These are phyloP conservation scores for Megalops cyprinoides DNA, from an alignment of 2,797 vertebrate genomes.

Conservation along the genomic window DNA sequence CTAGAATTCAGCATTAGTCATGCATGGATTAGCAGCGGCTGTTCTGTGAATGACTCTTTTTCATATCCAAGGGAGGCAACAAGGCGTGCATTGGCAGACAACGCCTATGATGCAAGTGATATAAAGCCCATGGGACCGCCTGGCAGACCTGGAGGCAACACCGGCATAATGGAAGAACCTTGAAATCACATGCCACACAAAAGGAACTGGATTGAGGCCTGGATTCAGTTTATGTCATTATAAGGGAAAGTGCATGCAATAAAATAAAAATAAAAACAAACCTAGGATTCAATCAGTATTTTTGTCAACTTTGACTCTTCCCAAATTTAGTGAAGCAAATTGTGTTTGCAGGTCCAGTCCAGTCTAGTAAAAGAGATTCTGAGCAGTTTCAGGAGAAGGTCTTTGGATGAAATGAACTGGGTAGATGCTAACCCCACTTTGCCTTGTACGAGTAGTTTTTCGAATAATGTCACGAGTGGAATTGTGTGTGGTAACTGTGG, in stretches of 20 bases:
- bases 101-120: background rate
- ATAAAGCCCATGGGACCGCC: slow-evolving; percentile 8
- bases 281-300: too few species aligned
- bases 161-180: background rate
- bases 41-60: slow-evolving; percentile 17
- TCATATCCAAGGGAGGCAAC: background rate
- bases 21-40: slow-evolving; percentile 15
- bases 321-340: too few species aligned
- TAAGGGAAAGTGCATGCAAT: background rate
- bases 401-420: background rate
- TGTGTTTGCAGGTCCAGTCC: background rate
- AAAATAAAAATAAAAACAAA: too few species aligned
- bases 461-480: too few species aligned
- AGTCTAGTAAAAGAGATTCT: background rate
- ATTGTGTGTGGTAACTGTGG: background rate
- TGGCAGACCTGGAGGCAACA: background rate
- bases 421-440: background rate
- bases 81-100: slow-evolving; percentile 13
- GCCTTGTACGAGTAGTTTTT: background rate
- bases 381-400: background rate
- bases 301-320: too few species aligned
- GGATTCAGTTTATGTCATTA: background rate
- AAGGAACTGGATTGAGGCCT: too few species aligned
- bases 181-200: too few species aligned
- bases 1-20: slow-evolving; percentile 29